These are phyloP conservation scores for Thecocarcelia acutangulata DNA, from an alignment of 2,888 invertebrate genomes.

Conservation along the genomic window DNA sequence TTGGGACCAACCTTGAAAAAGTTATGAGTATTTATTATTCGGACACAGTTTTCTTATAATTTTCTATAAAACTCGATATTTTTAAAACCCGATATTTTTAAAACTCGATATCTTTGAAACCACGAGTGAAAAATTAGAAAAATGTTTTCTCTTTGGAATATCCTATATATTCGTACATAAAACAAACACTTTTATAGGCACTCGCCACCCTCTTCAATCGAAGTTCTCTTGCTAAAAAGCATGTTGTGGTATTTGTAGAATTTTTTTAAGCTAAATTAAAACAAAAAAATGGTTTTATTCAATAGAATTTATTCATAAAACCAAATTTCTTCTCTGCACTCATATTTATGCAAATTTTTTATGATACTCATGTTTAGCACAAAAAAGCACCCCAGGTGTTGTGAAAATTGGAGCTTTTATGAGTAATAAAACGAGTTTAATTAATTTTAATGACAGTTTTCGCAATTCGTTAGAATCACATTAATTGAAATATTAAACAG, in stretches of 20 bases:
- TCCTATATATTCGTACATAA: slow-evolving; percentile 1
- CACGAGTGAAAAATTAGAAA: too few species aligned
- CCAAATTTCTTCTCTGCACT: background rate
- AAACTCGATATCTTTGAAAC: too few species aligned
- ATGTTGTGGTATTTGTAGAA: slow-evolving; percentile 30
- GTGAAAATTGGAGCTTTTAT: slow-evolving; percentile 26
- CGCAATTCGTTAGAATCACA: background rate
- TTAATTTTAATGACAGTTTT: slow-evolving; percentile 42
- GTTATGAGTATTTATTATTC: too few species aligned
- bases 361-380: background rate
- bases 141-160: too few species aligned
- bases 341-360: slow-evolving; percentile 31
- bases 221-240: slow-evolving; percentile 4
- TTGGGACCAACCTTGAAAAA: too few species aligned
- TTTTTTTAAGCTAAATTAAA: slow-evolving; percentile 50
- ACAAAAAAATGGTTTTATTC: slow-evolving; percentile 29
- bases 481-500: slow-evolving; percentile 12
- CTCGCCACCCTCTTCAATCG: background rate
- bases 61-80: too few species aligned
- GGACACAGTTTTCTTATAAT: too few species aligned
- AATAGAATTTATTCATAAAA: slow-evolving; percentile 52
- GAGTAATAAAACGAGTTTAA: slow-evolving; percentile 37
- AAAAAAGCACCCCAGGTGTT: slow-evolving; percentile 37
- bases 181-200: background rate
- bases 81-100: too few species aligned